phyloP scores from a whole-genome alignment of 2,888 invertebrate genomes.

The Eupithecia abbreviata region DNA sequence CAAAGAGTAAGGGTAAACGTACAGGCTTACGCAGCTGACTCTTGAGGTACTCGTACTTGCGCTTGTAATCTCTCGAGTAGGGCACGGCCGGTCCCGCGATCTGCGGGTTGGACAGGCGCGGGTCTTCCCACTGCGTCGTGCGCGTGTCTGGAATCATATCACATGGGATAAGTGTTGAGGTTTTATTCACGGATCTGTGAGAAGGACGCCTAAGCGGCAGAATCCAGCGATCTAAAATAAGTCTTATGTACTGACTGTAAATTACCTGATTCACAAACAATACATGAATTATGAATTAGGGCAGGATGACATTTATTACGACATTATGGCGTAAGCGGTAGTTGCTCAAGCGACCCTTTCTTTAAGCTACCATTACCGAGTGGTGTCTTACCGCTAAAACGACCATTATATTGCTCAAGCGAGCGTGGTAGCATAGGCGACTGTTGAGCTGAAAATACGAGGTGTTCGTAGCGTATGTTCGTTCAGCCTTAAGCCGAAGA shows the following conservation, averaged over 20 bases:
- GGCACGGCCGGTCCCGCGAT: slow-evolving; percentile 99
- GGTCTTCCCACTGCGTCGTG: slow-evolving; percentile 99
- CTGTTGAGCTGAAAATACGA: background rate
- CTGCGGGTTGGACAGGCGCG: slow-evolving; percentile 96
- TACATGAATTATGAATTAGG: background rate
- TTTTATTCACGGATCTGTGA: background rate
- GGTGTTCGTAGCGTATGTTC: background rate
- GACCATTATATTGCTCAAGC: background rate
- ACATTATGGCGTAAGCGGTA: background rate
- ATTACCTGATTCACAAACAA: no score
- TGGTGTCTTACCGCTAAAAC: background rate
- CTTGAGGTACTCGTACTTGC: slow-evolving; percentile 99
- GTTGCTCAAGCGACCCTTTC: background rate
- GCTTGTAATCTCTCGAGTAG: slow-evolving; percentile 99
- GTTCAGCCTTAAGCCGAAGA: background rate
- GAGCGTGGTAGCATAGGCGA: background rate
- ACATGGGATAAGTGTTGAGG: background rate
- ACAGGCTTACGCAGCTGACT: slow-evolving; percentile 97
- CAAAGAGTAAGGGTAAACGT: slow-evolving; percentile 57
- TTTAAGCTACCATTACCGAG: background rate
- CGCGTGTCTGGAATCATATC: slow-evolving; percentile 88
- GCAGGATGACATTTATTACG: background rate
- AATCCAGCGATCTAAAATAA: no score
- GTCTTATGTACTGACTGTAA: no score
- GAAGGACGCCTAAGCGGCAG: background rate